Conservation (phyloP, 53 echinoderm and acorn worm genomes). For the Patiria pectinifera region DNA sequence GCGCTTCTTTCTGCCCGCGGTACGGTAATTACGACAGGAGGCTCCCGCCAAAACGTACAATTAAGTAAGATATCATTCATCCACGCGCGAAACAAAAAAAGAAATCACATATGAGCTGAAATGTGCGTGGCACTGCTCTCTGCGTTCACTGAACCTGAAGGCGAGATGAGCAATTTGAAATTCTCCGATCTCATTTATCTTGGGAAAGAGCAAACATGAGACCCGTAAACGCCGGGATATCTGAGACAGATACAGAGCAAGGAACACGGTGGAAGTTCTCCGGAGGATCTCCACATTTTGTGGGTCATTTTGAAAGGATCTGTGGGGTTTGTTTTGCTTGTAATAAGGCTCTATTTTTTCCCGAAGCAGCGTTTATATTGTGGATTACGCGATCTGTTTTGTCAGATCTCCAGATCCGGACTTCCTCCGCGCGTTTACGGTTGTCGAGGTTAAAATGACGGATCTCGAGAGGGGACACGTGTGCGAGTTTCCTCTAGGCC, state of each 20-base stretch:
- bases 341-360: background rate
- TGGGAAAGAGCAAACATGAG: slow-evolving; percentile 1
- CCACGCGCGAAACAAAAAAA: background rate
- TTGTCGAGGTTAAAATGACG: background rate
- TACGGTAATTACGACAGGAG: slow-evolving; percentile 11
- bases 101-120: background rate
- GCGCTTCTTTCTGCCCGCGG: background rate
- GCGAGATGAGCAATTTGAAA: background rate
- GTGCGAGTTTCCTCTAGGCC: background rate
- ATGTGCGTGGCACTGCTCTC: background rate
- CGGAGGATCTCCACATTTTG: no score
- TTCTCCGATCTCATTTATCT: slow-evolving; percentile 17
- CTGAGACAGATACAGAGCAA: background rate
- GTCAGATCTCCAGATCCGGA: background rate
- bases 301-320: no score
- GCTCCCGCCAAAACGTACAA: slow-evolving; percentile 15
- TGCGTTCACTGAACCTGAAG: slow-evolving; percentile 29
- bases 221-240: background rate
- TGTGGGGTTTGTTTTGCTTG: background rate
- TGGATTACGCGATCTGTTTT: background rate
- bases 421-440: background rate
- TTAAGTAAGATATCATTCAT: slow-evolving; percentile 41
- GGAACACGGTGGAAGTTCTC: background rate
- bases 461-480: background rate
- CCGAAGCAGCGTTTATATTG: background rate